Evolutionary conservation across 2,888 invertebrate genomes (phyloP).

Genomic region (Uropetala carovei): DNA sequence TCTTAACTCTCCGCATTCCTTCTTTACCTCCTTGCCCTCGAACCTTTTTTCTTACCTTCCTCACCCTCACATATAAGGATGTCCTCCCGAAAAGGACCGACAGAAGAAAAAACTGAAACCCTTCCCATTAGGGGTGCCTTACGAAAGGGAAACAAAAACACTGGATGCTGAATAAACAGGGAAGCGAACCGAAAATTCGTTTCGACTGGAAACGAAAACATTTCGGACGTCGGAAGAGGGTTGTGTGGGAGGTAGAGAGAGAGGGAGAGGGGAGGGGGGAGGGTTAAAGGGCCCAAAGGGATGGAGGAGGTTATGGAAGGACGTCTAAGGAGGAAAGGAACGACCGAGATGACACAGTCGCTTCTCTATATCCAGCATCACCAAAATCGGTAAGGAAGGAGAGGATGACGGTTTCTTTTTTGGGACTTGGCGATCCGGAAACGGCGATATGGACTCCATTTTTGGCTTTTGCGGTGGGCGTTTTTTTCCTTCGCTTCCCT

Average conservation of each 20-base stretch:
- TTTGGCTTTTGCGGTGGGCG: no score
- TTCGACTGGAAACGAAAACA: conserved; percentile 1
- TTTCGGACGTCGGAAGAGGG: neutral
- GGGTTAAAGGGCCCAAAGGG: neutral
- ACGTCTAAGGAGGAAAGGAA: neutral
- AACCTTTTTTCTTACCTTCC: neutral
- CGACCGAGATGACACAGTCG: no score
- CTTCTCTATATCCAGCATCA: no score
- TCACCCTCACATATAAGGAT: neutral
- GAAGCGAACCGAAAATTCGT: conserved; percentile 6
- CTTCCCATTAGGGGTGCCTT: neutral
- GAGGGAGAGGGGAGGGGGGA: neutral
- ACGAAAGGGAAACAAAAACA: conserved; percentile 12
- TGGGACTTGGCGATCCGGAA: no score
- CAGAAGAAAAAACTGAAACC: neutral
- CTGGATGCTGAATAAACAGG: neutral
- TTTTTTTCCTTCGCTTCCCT: no score
- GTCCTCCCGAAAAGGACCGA: neutral
- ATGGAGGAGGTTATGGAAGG: neutral
- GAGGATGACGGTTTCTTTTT: no score
- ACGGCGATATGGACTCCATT: no score
- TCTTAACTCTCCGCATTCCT: no score
- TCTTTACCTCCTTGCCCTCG: neutral
- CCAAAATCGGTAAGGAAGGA: no score
- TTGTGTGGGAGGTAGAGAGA: neutral